Evolutionary conservation across 2,797 vertebrate species (phyloP).

Genomic region (Sparidentex hasta): DNA sequence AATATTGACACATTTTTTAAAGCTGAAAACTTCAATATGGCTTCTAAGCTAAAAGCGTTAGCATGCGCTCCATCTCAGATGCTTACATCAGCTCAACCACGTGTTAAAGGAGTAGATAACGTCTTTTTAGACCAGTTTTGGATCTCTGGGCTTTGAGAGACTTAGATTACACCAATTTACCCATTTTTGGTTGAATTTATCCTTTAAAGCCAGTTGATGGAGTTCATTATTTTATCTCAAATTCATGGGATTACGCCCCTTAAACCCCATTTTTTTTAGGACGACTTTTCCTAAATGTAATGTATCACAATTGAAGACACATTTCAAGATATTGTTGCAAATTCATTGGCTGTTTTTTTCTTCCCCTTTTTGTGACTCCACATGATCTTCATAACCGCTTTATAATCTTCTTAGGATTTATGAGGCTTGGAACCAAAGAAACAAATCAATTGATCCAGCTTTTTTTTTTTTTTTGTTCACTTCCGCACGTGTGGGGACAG

Average conservation of each 20-base stretch:
- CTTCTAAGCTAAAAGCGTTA: no score
- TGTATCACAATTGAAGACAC: background rate
- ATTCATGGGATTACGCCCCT: background rate
- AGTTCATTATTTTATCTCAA: background rate
- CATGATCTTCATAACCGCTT: conserved; percentile 63
- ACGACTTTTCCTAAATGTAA: conserved; percentile 20
- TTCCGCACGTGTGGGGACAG: conserved; percentile 28
- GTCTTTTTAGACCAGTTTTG: no score
- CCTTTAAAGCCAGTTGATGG: background rate
- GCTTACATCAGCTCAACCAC: no score
- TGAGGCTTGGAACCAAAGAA: conserved; percentile 61
- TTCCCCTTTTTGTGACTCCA: conserved; percentile 48
- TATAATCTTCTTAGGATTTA: conserved; percentile 71
- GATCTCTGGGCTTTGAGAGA: no score
- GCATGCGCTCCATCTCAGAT: no score
- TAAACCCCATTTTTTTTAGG: background rate
- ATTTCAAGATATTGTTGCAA: conserved; percentile 31
- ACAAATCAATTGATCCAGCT: conserved; percentile 55
- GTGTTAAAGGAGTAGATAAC: no score
- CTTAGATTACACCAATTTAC: no score
- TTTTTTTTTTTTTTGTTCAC: conserved; percentile 17
- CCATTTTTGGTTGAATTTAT: no score
- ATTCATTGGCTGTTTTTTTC: conserved; percentile 45
- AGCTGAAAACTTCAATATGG: no score
- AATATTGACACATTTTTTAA: no score